Evolutionary conservation across 2,888 invertebrate species (phyloP).

Genomic region (Cyclophora punctaria): DNA sequence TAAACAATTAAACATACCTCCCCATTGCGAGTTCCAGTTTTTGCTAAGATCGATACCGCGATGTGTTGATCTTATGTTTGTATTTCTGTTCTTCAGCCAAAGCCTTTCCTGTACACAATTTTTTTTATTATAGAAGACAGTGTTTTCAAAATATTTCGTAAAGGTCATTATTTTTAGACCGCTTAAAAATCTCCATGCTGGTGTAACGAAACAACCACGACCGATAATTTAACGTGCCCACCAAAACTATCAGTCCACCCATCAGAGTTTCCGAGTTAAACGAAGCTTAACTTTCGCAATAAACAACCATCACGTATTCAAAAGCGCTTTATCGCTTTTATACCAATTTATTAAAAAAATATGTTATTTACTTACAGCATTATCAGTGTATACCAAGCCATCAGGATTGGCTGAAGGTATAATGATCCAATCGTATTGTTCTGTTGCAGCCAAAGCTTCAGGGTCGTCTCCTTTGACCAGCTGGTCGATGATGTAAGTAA

Average conservation of each 20-base stretch:
- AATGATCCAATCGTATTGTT: conserved; percentile 82
- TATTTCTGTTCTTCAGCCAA: conserved; percentile 79
- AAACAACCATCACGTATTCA: too few relatives aligned
- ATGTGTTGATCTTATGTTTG: conserved; percentile 35
- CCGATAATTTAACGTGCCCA: too few relatives aligned
- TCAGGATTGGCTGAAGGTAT: conserved; percentile 85
- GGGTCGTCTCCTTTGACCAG: conserved; percentile 71
- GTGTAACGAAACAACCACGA: too few relatives aligned
- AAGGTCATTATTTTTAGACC: too few relatives aligned
- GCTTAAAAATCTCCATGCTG: too few relatives aligned
- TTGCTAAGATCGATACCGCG: conserved; percentile 78
- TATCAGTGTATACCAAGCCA: conserved; percentile 81
- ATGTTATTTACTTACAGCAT: conserved; percentile 45
- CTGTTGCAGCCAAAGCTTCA: conserved; percentile 61
- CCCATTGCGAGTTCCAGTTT: conserved; percentile 80
- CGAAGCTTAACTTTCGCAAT: too few relatives aligned
- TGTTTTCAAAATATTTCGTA: too few relatives aligned
- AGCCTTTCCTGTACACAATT: conserved; percentile 60
- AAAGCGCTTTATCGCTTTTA: too few relatives aligned
- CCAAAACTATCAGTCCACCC: too few relatives aligned
- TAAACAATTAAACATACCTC: conserved; percentile 38
- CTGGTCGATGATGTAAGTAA: conserved; percentile 78
- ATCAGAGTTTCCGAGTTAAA: too few relatives aligned
- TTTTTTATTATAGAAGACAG: too few relatives aligned
- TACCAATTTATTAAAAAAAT: too few relatives aligned